phyloP scores from a whole-genome alignment of 2,113 vertebrate genomes.

The Mastomys coucha region DNA sequence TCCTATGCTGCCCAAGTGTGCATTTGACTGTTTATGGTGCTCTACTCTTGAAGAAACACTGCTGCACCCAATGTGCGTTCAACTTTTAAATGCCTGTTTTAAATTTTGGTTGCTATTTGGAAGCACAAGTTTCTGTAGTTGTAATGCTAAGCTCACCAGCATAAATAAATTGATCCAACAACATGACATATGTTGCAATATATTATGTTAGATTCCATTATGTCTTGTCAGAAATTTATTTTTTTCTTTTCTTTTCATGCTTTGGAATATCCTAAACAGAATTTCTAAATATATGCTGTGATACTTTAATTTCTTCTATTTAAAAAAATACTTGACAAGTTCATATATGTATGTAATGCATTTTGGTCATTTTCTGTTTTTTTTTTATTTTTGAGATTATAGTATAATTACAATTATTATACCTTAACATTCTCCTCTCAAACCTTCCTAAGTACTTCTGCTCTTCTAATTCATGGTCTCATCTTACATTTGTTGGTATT shows the following conservation, averaged over 20 bases:
- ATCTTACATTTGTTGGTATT: not conserved
- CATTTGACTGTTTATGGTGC: not conserved
- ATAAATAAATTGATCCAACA: not conserved
- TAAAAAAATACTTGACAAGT: not conserved
- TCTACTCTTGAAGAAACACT: constrained; percentile 27
- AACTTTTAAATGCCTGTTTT: not conserved
- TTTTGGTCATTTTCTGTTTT: not conserved
- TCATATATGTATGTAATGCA: not conserved
- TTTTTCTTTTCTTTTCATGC: not conserved
- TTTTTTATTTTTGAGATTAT: not conserved
- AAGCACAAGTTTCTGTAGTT: not conserved
- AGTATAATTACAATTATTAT: not conserved
- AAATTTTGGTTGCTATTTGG: constrained; percentile 2
- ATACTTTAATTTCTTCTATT: not conserved
- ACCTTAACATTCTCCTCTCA: not conserved
- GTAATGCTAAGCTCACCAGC: not conserved
- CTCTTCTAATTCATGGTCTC: not conserved
- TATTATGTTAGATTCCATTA: not conserved
- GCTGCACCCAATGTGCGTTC: not conserved
- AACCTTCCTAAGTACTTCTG: not conserved
- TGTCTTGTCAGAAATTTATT: not conserved
- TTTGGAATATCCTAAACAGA: not conserved
- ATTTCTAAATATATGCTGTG: not conserved
- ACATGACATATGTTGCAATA: not conserved
- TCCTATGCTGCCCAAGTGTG: not conserved